Evolutionary conservation across 2,888 invertebrate genomes (phyloP).

Genomic region (Drosophila nigricruria): DNA sequence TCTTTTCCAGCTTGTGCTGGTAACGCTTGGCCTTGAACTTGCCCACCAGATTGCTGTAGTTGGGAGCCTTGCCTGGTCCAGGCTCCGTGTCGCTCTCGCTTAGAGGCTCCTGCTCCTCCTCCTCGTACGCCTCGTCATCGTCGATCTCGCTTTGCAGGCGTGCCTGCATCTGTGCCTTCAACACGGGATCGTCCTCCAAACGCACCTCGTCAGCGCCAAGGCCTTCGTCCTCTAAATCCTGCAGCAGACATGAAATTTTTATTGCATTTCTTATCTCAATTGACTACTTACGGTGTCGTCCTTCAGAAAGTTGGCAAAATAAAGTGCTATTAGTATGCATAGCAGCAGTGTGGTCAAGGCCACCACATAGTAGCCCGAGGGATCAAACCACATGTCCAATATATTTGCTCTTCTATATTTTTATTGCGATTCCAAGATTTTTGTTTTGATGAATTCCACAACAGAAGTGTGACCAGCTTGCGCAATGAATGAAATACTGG

Average conservation of each 20-base stretch:
- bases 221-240: slow-evolving; percentile 71
- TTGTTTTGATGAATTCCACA: slow-evolving; percentile 38
- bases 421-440: slow-evolving; percentile 8
- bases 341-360: slow-evolving; percentile 67
- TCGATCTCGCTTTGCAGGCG: slow-evolving; percentile 42
- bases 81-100: slow-evolving; percentile 56
- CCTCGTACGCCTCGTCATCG: slow-evolving; percentile 65
- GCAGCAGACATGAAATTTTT: neutral
- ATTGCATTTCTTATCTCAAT: neutral
- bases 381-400: slow-evolving; percentile 53
- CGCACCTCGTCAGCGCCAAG: slow-evolving; percentile 62
- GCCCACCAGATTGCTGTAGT: slow-evolving; percentile 62
- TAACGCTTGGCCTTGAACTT: slow-evolving; percentile 73
- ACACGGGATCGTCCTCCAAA: slow-evolving; percentile 52
- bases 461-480: slow-evolving; percentile 30
- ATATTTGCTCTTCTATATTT: neutral
- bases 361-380: slow-evolving; percentile 68
- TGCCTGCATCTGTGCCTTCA: slow-evolving; percentile 28
- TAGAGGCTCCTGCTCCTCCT: slow-evolving; percentile 50
- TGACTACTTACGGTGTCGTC: slow-evolving; percentile 60
- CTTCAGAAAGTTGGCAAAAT: slow-evolving; percentile 71
- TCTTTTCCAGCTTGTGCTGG: slow-evolving; percentile 68
- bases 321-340: slow-evolving; percentile 71
- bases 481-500: neutral
- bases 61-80: slow-evolving; percentile 5